Evolutionary conservation across 1,140 invertebrate species (phyloP).

Genomic region (Ostrea edulis): DNA sequence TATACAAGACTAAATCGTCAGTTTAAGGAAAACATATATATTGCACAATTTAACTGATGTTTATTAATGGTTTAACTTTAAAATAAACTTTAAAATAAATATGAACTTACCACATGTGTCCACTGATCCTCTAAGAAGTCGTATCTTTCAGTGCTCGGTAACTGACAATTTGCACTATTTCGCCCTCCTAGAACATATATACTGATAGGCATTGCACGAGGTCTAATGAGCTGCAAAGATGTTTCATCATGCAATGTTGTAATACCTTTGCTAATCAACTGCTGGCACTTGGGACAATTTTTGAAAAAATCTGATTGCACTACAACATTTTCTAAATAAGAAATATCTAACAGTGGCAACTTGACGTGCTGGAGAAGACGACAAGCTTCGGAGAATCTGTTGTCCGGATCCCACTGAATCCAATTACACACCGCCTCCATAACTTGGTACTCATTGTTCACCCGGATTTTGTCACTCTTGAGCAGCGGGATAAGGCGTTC

Average conservation of each 20-base stretch:
- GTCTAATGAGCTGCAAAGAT: slow-evolving; percentile 66
- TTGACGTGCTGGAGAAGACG: slow-evolving; percentile 71
- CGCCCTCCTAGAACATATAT: slow-evolving; percentile 77
- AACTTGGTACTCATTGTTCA: slow-evolving; percentile 83
- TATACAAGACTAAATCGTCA: too few relatives aligned
- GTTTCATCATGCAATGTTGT: slow-evolving; percentile 69
- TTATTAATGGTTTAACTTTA: too few relatives aligned
- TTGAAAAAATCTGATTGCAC: slow-evolving; percentile 75
- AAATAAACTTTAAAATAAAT: too few relatives aligned
- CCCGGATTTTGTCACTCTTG: slow-evolving; percentile 75
- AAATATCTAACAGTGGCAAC: slow-evolving; percentile 71
- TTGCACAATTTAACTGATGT: too few relatives aligned
- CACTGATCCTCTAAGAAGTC: slow-evolving; percentile 75
- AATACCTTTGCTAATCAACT: slow-evolving; percentile 75
- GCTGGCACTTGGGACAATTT: slow-evolving; percentile 76
- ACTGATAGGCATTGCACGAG: slow-evolving; percentile 80
- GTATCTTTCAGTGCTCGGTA: slow-evolving; percentile 76
- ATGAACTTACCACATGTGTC: slow-evolving; percentile 71
- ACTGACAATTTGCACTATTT: slow-evolving; percentile 76
- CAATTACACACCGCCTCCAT: slow-evolving; percentile 74
- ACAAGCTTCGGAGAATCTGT: slow-evolving; percentile 66
- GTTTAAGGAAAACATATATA: too few relatives aligned
- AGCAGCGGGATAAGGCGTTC: slow-evolving; percentile 71
- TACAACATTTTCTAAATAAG: slow-evolving; percentile 75
- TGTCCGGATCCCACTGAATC: slow-evolving; percentile 71